phyloP scores from a whole-genome alignment of 2,113 vertebrate genomes.

The Sphaerodactylus townsendi region DNA sequence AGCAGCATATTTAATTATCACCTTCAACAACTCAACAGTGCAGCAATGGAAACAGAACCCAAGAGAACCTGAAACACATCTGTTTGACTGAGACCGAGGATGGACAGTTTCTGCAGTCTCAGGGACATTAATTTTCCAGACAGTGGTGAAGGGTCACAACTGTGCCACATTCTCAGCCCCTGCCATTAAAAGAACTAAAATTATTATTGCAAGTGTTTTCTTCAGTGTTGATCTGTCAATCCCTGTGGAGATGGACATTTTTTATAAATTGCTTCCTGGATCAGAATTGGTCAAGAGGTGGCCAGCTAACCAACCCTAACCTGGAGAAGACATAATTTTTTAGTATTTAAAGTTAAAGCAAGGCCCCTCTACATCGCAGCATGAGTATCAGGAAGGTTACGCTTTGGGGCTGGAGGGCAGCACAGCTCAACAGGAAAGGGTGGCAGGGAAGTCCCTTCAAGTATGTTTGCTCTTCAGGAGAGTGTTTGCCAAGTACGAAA shows the following conservation, averaged over 20 bases:
- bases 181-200: not conserved
- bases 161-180: not conserved
- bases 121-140: not conserved
- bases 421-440: not conserved
- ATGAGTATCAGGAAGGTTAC: not conserved
- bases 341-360: not conserved
- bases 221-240: not conserved
- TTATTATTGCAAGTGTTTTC: not conserved
- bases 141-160: too few species aligned
- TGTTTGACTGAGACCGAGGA: not conserved
- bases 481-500: not conserved
- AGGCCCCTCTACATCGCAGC: not conserved
- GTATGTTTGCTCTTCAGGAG: not conserved
- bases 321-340: not conserved
- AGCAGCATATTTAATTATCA: conserved; percentile 11
- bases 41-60: conserved; percentile 6
- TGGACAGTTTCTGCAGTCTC: not conserved
- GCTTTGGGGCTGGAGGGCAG: not conserved
- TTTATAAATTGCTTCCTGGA: not conserved
- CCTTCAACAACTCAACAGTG: conserved; percentile 14
- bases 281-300: not conserved
- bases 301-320: not conserved
- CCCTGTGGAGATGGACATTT: too few species aligned
- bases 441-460: not conserved
- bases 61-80: not conserved